These are phyloP conservation scores for Lepeophtheirus nordmannii DNA, from an alignment of 2,888 invertebrate genomes.

Conservation along the genomic window DNA sequence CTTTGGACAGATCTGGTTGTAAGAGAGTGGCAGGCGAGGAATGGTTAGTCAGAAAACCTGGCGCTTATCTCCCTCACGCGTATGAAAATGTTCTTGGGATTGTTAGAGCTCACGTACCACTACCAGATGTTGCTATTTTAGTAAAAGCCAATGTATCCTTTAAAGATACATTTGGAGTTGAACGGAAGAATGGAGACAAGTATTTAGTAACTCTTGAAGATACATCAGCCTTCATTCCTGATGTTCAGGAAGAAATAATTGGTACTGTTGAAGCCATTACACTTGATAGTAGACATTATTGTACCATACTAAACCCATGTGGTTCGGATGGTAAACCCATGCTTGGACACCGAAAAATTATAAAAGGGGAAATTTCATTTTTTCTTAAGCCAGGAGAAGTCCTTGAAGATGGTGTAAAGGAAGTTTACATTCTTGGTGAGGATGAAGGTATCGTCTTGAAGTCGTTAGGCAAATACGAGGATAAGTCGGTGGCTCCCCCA, in stretches of 20 bases:
- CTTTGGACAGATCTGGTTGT: constrained; percentile 33
- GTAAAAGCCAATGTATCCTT: constrained; percentile 36
- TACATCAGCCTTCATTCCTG: constrained; percentile 39
- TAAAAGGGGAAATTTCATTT: constrained; percentile 39
- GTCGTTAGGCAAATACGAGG: constrained; percentile 34
- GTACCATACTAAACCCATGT: constrained; percentile 38
- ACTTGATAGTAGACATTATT: constrained; percentile 38
- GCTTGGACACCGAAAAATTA: constrained; percentile 37
- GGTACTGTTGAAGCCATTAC: constrained; percentile 37
- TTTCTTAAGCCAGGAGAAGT: constrained; percentile 39
- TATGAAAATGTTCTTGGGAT: constrained; percentile 39
- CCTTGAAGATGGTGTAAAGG: constrained; percentile 36
- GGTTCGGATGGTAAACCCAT: constrained; percentile 34
- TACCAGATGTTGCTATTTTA: constrained; percentile 37
- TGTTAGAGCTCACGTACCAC: constrained; percentile 38
- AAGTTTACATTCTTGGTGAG: constrained; percentile 37
- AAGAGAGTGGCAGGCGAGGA: constrained; percentile 35
- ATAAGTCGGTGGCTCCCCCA: constrained; percentile 26
- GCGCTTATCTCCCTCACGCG: constrained; percentile 40
- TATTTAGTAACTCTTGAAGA: constrained; percentile 38
- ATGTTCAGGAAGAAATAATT: constrained; percentile 38
- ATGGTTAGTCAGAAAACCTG: constrained; percentile 38
- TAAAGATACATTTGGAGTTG: constrained; percentile 35
- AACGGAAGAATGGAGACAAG: constrained; percentile 39
- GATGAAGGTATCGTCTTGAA: constrained; percentile 38